These are phyloP conservation scores for Mamestra configurata DNA, from an alignment of 1,140 invertebrate species.

Conservation along the genomic window DNA sequence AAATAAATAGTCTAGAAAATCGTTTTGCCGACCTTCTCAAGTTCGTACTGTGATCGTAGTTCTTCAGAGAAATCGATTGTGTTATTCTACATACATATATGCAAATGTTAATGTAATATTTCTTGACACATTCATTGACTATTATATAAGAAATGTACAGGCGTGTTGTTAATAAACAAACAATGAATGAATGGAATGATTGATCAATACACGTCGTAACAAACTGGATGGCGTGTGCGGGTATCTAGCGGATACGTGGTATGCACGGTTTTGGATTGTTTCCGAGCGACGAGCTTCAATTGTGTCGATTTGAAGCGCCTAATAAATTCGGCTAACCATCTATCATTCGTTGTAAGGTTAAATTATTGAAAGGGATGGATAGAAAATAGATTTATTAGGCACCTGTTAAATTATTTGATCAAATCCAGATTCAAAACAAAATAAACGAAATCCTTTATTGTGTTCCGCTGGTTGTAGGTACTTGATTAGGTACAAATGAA, in stretches of 20 bases:
- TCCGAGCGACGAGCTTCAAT: neutral
- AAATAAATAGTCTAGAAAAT: neutral
- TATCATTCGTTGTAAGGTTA: neutral
- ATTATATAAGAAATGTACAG: conserved; percentile 23
- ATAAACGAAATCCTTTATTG: too few relatives aligned
- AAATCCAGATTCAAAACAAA: too few relatives aligned
- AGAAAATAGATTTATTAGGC: neutral
- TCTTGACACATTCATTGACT: conserved; percentile 27
- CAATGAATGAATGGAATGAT: conserved; percentile 50
- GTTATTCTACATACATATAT: neutral
- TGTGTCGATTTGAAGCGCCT: conserved; percentile 5
- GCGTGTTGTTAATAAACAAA: conserved; percentile 23
- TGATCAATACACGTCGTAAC: conserved; percentile 23
- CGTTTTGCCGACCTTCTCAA: neutral
- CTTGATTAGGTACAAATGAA: too few relatives aligned
- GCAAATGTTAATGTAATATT: neutral
- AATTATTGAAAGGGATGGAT: neutral
- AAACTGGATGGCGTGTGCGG: conserved; percentile 27
- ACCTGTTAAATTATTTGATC: too few relatives aligned
- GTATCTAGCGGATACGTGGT: conserved; percentile 6
- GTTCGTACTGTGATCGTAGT: neutral
- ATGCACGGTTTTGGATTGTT: conserved; percentile 9
- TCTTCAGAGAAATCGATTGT: neutral
- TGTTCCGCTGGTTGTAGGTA: too few relatives aligned
- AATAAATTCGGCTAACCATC: neutral